phyloP scores from a whole-genome alignment of 2,113 vertebrate genomes.

The Opisthocomus hoazin region DNA sequence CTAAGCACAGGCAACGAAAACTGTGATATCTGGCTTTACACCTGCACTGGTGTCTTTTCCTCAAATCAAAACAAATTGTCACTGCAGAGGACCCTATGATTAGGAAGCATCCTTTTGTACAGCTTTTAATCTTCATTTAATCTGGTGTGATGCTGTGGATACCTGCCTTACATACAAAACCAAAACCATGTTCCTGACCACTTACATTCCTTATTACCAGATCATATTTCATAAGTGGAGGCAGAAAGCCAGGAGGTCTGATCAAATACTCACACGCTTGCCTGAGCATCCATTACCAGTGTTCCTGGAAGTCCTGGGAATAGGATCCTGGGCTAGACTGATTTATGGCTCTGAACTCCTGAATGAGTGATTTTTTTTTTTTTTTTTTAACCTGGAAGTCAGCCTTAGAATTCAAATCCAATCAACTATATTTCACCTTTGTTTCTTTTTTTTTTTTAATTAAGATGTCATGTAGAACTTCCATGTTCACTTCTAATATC shows the following conservation, averaged over 20 bases:
- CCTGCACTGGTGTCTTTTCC: background rate
- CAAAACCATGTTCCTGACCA: background rate
- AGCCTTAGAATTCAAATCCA: background rate
- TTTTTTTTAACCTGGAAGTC: background rate
- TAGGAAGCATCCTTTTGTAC: background rate
- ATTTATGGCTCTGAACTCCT: background rate
- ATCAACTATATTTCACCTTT: background rate
- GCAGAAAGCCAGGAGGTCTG: background rate
- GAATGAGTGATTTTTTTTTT: background rate
- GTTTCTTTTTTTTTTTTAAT: background rate
- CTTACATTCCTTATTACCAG: background rate
- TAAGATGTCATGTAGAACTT: background rate
- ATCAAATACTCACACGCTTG: background rate
- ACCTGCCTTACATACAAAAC: background rate
- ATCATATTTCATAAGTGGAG: background rate
- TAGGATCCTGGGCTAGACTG: background rate
- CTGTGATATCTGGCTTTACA: fast-evolving
- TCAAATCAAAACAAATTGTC: background rate
- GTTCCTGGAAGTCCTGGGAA: background rate
- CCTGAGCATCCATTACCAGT: background rate
- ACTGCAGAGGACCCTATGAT: background rate
- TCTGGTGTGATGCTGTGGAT: background rate
- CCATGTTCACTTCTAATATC: background rate
- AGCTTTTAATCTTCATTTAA: background rate
- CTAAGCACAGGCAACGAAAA: background rate